Evolutionary conservation across 2,113 vertebrate genomes (phyloP).

Genomic region (Meriones unguiculatus): DNA sequence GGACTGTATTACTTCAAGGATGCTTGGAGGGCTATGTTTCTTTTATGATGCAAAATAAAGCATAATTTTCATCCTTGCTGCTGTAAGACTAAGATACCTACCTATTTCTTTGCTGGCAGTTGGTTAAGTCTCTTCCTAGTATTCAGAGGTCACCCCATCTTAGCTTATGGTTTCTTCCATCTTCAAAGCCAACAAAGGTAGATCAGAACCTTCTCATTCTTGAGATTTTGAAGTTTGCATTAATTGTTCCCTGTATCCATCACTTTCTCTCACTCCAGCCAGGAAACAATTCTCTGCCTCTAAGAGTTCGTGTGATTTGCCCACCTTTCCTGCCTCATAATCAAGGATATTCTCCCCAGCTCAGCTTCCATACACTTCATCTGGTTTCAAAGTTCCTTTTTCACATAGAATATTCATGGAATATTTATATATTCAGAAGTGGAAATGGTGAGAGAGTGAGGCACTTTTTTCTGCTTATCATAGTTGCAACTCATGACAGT

Average conservation of each 20-base stretch:
- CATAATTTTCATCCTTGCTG: constrained; percentile 1
- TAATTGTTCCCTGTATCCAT: background rate
- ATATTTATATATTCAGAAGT: background rate
- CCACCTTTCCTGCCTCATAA: background rate
- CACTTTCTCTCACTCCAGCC: background rate
- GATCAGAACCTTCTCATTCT: background rate
- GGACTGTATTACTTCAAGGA: background rate
- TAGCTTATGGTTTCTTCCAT: background rate
- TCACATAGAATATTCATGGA: background rate
- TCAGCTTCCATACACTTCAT: background rate
- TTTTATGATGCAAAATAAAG: background rate
- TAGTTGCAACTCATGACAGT: background rate
- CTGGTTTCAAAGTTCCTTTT: background rate
- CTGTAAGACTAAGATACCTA: background rate
- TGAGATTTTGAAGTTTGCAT: background rate
- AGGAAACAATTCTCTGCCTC: background rate
- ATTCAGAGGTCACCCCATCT: background rate
- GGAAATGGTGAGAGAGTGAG: background rate
- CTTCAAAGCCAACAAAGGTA: background rate
- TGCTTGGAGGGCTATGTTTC: background rate
- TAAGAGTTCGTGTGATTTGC: background rate
- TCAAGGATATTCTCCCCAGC: background rate
- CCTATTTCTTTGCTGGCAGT: background rate
- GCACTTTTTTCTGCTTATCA: background rate
- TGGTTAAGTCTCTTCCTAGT: background rate